These are phyloP conservation scores for Meloe dianella DNA, from an alignment of 2,888 invertebrate genomes.

Conservation along the genomic window DNA sequence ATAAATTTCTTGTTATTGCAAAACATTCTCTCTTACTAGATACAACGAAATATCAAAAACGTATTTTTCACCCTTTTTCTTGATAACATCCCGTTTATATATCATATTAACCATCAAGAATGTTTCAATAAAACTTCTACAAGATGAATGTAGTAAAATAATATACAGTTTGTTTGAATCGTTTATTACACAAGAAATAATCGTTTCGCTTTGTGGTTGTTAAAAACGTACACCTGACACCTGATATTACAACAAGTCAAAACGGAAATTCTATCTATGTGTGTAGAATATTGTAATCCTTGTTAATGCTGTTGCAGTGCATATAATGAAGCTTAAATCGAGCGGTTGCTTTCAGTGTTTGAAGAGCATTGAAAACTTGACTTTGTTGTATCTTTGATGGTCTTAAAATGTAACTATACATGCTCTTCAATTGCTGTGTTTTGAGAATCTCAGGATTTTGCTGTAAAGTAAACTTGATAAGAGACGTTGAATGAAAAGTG, in stretches of 20 bases:
- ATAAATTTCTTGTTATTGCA: not conserved
- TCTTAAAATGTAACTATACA: constrained; percentile 13
- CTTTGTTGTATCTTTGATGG: constrained; percentile 37
- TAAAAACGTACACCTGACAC: constrained; percentile 19
- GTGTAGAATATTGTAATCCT: constrained; percentile 44
- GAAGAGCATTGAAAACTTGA: constrained; percentile 25
- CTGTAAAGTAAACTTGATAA: not conserved
- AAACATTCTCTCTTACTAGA: not conserved
- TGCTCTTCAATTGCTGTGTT: not conserved
- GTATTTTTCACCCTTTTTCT: not conserved
- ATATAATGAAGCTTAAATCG: constrained; percentile 50
- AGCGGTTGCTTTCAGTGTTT: constrained; percentile 39
- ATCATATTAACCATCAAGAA: not conserved
- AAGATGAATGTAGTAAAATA: not conserved
- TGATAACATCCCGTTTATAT: not conserved
- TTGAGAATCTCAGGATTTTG: not conserved
- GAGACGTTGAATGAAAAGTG: not conserved
- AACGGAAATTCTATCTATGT: constrained; percentile 32
- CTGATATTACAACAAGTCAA: constrained; percentile 20
- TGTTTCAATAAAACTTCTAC: not conserved
- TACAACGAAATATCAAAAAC: not conserved
- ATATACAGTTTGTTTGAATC: not conserved
- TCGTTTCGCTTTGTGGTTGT: constrained; percentile 5
- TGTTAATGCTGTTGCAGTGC: constrained; percentile 51
- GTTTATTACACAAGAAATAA: not conserved